Evolutionary conservation across 2,888 invertebrate genomes (phyloP).

Genomic region (Anthrax anthrax): DNA sequence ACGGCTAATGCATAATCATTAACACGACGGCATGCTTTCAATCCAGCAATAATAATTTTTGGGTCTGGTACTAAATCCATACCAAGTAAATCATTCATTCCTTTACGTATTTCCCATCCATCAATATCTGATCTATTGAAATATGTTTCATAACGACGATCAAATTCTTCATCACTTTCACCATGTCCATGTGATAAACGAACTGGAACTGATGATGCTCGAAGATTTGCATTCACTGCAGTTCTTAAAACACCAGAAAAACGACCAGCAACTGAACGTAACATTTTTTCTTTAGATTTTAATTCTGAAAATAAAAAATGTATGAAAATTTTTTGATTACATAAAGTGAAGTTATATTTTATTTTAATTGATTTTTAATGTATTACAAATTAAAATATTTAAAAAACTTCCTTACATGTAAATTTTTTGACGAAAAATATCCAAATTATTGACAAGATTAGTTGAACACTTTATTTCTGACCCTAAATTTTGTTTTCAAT

Average conservation of each 20-base stretch:
- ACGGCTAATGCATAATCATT: constrained; percentile 90
- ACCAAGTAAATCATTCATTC: constrained; percentile 74
- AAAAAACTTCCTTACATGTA: too few relatives aligned
- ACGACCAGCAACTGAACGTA: constrained; percentile 36
- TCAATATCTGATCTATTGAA: constrained; percentile 81
- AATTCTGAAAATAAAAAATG: too few relatives aligned
- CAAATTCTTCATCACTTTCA: constrained; percentile 77
- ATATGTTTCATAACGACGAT: constrained; percentile 64
- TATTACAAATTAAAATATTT: too few relatives aligned
- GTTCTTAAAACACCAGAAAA: constrained; percentile 30
- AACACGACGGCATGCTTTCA: constrained; percentile 81
- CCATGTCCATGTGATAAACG: constrained; percentile 37
- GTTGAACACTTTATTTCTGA: too few relatives aligned
- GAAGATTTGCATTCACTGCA: constrained; percentile 22
- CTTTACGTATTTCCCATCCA: constrained; percentile 88
- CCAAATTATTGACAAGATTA: too few relatives aligned
- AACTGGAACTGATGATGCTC: constrained; percentile 23
- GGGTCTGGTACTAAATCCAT: constrained; percentile 92
- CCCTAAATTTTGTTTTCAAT: too few relatives aligned
- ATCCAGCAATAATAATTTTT: constrained; percentile 67
- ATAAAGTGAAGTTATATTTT: too few relatives aligned
- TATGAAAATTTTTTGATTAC: too few relatives aligned
- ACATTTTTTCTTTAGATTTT: constrained; percentile 39
- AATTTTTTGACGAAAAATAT: too few relatives aligned
- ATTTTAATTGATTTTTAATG: too few relatives aligned